phyloP scores from a whole-genome alignment of 2,797 vertebrate species.

The Danio aesculapii region DNA sequence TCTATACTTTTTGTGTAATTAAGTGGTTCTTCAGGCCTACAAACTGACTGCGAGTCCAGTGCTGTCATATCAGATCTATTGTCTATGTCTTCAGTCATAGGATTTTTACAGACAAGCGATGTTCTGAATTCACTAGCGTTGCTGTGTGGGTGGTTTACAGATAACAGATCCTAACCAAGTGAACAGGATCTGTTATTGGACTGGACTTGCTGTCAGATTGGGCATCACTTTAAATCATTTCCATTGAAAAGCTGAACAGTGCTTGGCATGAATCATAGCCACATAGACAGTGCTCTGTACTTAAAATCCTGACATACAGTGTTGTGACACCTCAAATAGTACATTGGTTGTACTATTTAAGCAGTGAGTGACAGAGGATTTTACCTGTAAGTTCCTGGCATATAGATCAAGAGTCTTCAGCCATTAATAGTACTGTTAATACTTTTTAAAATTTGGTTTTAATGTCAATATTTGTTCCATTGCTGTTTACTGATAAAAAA shows the following conservation, averaged over 20 bases:
- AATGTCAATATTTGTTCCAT: neutral
- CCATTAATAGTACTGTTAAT: neutral
- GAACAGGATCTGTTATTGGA: slow-evolving; percentile 18
- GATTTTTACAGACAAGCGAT: slow-evolving; percentile 12
- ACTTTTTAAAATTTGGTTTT: too few relatives aligned
- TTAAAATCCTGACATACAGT: neutral
- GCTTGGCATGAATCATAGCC: neutral
- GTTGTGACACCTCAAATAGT: slow-evolving; percentile 6
- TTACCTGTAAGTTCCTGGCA: neutral
- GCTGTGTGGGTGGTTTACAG: slow-evolving; percentile 21
- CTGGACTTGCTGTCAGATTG: slow-evolving; percentile 30
- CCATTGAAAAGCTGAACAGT: neutral
- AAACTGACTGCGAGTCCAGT: slow-evolving; percentile 10
- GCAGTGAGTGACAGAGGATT: neutral
- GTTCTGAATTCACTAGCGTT: slow-evolving; percentile 18
- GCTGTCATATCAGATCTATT: slow-evolving; percentile 19
- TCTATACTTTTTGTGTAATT: neutral
- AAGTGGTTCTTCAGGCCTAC: neutral
- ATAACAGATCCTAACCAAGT: neutral
- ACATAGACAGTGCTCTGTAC: neutral
- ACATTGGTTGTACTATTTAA: neutral
- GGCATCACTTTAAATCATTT: slow-evolving; percentile 4
- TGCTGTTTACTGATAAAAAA: neutral
- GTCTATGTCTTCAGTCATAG: neutral
- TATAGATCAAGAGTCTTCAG: neutral